Conservation (phyloP, 1,140 invertebrate species). For the Aphelinus certus region DNA sequence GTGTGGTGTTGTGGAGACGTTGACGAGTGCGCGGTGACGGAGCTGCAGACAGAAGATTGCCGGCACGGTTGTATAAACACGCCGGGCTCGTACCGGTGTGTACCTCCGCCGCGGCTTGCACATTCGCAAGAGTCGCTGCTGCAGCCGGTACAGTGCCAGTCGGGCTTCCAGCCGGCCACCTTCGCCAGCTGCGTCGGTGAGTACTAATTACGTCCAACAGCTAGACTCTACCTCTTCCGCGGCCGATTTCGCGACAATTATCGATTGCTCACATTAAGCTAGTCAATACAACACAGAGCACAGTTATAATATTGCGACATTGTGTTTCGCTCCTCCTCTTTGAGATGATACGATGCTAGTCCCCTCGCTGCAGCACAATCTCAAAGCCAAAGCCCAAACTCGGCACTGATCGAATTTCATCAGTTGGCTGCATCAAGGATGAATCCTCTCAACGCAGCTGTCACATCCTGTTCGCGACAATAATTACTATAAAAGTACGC, state of each 20-base stretch:
- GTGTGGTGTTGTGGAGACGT: conserved; percentile 62
- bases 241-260: background rate
- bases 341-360: no score
- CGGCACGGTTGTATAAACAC: conserved; percentile 66
- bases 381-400: no score
- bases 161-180: conserved; percentile 10
- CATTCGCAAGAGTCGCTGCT: background rate
- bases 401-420: no score
- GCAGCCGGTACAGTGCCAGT: conserved; percentile 1
- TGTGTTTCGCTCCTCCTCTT: no score
- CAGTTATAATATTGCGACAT: no score
- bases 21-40: conserved; percentile 69
- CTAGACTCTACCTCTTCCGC: background rate
- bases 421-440: no score
- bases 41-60: conserved; percentile 63
- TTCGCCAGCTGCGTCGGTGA: conserved; percentile 18
- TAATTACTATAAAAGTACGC: no score
- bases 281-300: no score
- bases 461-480: no score
- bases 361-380: no score
- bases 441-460: no score
- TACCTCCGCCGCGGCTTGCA: conserved; percentile 1
- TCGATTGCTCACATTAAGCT: no score
- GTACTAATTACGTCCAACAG: background rate
- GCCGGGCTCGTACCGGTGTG: conserved; percentile 64